These are phyloP conservation scores for Gymnocypris eckloni DNA, from an alignment of 2,797 vertebrate species.

Conservation along the genomic window DNA sequence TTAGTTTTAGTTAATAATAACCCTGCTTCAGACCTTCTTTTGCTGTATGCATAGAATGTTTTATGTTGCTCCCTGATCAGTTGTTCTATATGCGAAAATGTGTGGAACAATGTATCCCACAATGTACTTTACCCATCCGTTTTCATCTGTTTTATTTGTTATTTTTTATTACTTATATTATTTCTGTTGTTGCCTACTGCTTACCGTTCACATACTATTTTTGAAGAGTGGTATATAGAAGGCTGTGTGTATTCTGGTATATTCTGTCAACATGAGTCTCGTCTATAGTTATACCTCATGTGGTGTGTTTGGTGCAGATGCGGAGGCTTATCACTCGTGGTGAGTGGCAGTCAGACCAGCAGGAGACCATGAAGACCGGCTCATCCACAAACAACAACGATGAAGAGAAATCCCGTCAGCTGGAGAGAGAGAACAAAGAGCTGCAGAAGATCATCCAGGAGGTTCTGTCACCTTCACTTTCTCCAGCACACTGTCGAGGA, in stretches of 20 bases:
- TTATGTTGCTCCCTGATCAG: neutral
- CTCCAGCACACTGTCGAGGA: neutral
- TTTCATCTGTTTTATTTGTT: neutral
- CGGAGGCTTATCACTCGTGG: slow-evolving; percentile 92
- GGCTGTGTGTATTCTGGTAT: neutral
- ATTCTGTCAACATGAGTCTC: neutral
- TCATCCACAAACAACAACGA: slow-evolving; percentile 98
- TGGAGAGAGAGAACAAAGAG: slow-evolving; percentile 94
- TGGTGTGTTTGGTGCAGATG: slow-evolving; percentile 79
- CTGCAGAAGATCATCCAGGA: slow-evolving; percentile 96
- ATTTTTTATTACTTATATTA: neutral
- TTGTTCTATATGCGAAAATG: neutral
- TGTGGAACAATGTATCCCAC: neutral
- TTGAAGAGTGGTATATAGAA: neutral
- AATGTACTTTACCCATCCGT: neutral
- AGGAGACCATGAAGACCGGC: slow-evolving; percentile 95
- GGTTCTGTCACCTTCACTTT: slow-evolving; percentile 69
- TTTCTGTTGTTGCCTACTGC: neutral
- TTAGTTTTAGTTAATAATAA: neutral
- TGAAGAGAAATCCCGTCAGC: slow-evolving; percentile 93
- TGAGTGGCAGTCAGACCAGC: slow-evolving; percentile 97
- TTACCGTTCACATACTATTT: neutral
- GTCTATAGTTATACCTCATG: neutral
- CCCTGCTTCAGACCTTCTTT: neutral
- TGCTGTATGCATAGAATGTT: neutral